Evolutionary conservation across 2,888 invertebrate species (phyloP), one percentile per base, ranked within the genome.

Genomic region (Bursaphelenchus okinawaensis): DNA sequence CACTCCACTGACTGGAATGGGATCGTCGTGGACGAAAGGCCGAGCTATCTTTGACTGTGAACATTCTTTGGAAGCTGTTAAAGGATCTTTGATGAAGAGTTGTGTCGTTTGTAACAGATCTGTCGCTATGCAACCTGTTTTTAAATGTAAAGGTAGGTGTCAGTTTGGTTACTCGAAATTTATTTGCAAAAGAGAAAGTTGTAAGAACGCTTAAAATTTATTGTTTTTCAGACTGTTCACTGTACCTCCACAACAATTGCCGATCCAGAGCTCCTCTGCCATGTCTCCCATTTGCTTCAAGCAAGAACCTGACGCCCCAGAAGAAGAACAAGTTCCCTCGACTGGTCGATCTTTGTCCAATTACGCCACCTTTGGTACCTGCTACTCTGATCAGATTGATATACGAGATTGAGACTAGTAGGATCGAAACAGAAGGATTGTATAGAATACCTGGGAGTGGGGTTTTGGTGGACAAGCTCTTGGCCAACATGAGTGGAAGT

Each of bases 341-440:
- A 23, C 56, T 94, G 74, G 88, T 89, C 1, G 94, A 96, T 83
- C 93, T 89, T 83, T 90, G 92, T 0, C 92, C 94, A 0, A 85
- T 86, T 29, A 87, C 88, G 0, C 87, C 91, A 24, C 96, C 96
- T 0, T 92, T 92, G 91, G 90, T 98, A 19, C 96, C 98, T 0
- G 90, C 91, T 0, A 83, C 96, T 7, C 87, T 98, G 70, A 90
- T 95, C 54, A 93, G 95, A 83, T 95, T 95, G 83, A 88, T 93
- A 40, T 92, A 91, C 81, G 95, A 95, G 85, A 89, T 98, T 54
- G 96, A 98, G 86, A 87, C 88, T 23, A 87, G 93, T 7, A 94
- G 94, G 6, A 86, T 95, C 52, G 86, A 83, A 23, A 93, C 93
- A 84, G 88, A 91, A 50, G 98, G 96, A 0, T 85, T 98, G 4